These are phyloP conservation scores for Oncorhynchus keta DNA, from an alignment of 2,113 vertebrate genomes.

Conservation along the genomic window DNA sequence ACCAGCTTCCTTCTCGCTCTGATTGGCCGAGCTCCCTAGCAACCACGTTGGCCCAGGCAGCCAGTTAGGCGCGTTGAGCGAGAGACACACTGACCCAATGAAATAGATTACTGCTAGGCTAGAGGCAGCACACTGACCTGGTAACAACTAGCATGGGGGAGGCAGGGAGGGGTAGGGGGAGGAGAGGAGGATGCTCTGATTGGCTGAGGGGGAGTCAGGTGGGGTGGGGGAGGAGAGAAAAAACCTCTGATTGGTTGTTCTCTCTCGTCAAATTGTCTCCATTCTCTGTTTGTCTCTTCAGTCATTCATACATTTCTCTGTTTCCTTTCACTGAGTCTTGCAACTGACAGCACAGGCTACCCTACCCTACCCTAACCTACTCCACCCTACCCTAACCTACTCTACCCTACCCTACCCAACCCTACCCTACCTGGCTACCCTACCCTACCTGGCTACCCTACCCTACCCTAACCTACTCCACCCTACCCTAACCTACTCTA, in stretches of 20 bases:
- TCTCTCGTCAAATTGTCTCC: conserved; percentile 38
- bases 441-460: too few species aligned
- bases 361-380: too few species aligned
- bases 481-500: fast-evolving
- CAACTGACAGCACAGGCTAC: conserved; percentile 31
- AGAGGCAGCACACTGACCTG: conserved; percentile 77
- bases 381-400: too few species aligned
- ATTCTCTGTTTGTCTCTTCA: conserved; percentile 40
- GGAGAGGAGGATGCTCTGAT: too few species aligned
- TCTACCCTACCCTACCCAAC: too few species aligned
- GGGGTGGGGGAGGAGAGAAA: conserved; percentile 45
- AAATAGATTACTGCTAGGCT: conserved; percentile 65
- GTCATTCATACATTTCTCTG: conserved; percentile 78
- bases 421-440: too few species aligned
- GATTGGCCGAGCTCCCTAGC: conserved; percentile 78
- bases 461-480: fast-evolving
- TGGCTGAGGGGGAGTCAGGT: too few species aligned
- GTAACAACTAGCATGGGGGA: conserved; percentile 73
- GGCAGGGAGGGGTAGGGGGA: too few species aligned
- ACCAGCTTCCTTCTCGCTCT: conserved; percentile 63
- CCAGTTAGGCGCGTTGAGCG: conserved; percentile 68
- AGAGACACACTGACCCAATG: conserved; percentile 78
- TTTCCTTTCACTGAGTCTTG: conserved; percentile 47
- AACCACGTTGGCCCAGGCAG: conserved; percentile 72
- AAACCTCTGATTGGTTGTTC: conserved; percentile 58